Evolutionary conservation across 2,888 invertebrate species (phyloP).

Genomic region (Mechanitis messenoides): DNA sequence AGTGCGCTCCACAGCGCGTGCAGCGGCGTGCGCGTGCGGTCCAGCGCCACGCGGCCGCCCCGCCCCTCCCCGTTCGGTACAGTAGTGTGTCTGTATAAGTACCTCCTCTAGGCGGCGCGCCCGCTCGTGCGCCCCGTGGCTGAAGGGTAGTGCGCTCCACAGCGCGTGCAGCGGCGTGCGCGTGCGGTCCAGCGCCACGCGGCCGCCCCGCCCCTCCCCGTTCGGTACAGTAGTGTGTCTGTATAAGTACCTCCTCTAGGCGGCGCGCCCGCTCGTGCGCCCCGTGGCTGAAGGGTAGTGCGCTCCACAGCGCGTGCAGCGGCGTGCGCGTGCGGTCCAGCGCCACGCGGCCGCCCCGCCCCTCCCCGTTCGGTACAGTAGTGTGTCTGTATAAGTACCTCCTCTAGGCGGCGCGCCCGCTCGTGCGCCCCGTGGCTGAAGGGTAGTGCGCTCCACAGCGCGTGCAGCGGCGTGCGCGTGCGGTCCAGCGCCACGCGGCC

Average conservation of each 20-base stretch:
- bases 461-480: conserved; percentile 82
- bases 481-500: conserved; percentile 92
- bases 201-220: conserved; percentile 91
- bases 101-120: conserved; percentile 44
- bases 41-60: conserved; percentile 91
- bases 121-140: conserved; percentile 24
- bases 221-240: neutral
- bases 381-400: conserved; percentile 34
- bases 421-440: conserved; percentile 27
- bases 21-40: conserved; percentile 80
- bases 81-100: neutral
- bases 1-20: too few species aligned
- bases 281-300: conserved; percentile 51
- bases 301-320: conserved; percentile 79
- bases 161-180: conserved; percentile 76
- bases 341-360: conserved; percentile 92
- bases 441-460: conserved; percentile 82
- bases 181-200: conserved; percentile 88
- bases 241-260: conserved; percentile 50
- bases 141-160: conserved; percentile 78
- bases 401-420: conserved; percentile 43
- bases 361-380: conserved; percentile 69
- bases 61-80: conserved; percentile 80
- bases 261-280: conserved; percentile 23
- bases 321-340: conserved; percentile 85